phyloP scores from a whole-genome alignment of 2,113 vertebrate species.

The Tachycineta bicolor region DNA sequence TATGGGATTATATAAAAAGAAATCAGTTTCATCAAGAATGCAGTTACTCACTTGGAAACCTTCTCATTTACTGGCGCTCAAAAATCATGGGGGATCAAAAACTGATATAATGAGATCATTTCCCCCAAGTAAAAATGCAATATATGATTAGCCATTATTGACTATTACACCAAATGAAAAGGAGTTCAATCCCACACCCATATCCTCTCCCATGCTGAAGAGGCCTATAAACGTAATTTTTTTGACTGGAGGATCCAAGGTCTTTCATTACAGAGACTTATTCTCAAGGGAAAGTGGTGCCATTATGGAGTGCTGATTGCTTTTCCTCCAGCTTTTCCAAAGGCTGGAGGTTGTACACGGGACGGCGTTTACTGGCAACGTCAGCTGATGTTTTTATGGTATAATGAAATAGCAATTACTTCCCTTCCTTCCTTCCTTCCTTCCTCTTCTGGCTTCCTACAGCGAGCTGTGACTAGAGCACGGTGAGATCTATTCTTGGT shows the following conservation, averaged over 20 bases:
- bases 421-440: neutral
- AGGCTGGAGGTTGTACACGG: neutral
- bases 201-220: neutral
- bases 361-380: neutral
- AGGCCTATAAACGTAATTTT: neutral
- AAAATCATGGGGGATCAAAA: slow-evolving; percentile 39
- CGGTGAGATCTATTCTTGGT: slow-evolving; percentile 33
- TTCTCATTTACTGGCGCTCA: slow-evolving; percentile 4
- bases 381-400: slow-evolving; percentile 13
- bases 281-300: neutral
- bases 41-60: slow-evolving; percentile 43
- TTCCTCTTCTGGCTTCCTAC: neutral
- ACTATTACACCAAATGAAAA: slow-evolving; percentile 24
- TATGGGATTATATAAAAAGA: slow-evolving; percentile 50
- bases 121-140: slow-evolving; percentile 24
- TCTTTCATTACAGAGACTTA: neutral
- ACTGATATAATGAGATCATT: slow-evolving; percentile 42
- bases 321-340: neutral
- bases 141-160: slow-evolving; percentile 52
- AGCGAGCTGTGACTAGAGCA: neutral
- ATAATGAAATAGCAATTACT: slow-evolving; percentile 34
- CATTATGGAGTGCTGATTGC: neutral
- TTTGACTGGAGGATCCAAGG: neutral
- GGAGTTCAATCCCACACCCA: neutral
- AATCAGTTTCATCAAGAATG: slow-evolving; percentile 37